These are phyloP conservation scores for Orthonyx spaldingii DNA, from an alignment of 2,113 vertebrate species.

Conservation along the genomic window DNA sequence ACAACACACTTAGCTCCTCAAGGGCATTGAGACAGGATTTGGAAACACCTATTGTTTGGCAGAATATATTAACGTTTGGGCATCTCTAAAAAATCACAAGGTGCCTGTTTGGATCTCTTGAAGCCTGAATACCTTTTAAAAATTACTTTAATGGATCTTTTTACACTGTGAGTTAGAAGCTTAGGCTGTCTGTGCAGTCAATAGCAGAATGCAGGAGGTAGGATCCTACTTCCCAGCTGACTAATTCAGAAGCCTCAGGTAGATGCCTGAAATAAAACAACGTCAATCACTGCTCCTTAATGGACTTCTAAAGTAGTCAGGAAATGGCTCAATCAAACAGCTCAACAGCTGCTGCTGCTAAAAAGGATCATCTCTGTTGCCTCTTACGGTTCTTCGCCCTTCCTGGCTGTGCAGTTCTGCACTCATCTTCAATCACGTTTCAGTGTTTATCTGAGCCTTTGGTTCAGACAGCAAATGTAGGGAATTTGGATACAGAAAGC, in stretches of 20 bases:
- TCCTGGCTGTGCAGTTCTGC: neutral
- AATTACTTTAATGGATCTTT: neutral
- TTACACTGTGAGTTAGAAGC: neutral
- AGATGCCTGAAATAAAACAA: conserved; percentile 12
- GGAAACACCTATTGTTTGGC: neutral
- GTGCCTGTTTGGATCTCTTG: neutral
- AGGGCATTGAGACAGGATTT: neutral
- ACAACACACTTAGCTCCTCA: neutral
- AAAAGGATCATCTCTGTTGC: neutral
- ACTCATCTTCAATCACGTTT: neutral
- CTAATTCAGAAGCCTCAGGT: conserved; percentile 51
- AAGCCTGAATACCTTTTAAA: neutral
- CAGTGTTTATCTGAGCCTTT: neutral
- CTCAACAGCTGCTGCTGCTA: conserved; percentile 1
- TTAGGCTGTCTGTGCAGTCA: neutral
- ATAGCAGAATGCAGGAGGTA: neutral
- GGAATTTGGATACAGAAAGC: neutral
- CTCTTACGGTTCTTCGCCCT: neutral
- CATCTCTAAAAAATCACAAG: neutral
- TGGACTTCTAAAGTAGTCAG: conserved; percentile 53
- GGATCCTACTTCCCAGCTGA: neutral
- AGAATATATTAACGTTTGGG: neutral
- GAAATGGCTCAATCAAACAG: conserved; percentile 31
- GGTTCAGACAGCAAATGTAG: neutral
- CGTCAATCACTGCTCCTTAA: conserved; percentile 48